These are phyloP conservation scores for Physella acuta DNA, from an alignment of 1,140 invertebrate genomes.

Conservation along the genomic window DNA sequence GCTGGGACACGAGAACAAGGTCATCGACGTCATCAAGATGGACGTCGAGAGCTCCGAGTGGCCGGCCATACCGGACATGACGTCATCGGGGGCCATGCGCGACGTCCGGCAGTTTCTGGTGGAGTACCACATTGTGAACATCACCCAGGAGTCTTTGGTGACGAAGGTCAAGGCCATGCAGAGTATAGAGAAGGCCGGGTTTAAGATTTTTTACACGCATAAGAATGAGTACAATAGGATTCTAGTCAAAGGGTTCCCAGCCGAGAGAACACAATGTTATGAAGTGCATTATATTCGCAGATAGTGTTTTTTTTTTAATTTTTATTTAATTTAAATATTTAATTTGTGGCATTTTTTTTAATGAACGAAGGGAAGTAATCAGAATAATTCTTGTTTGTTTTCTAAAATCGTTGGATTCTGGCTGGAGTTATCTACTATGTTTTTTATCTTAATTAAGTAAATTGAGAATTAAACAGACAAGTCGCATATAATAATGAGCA, in stretches of 20 bases:
- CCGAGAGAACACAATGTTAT: neutral
- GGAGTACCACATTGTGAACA: slow-evolving; percentile 3
- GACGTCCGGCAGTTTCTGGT: neutral
- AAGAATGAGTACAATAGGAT: neutral
- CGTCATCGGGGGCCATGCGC: neutral
- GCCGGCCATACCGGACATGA: neutral
- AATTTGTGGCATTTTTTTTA: too few species aligned
- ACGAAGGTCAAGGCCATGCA: neutral
- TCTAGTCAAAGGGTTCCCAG: neutral
- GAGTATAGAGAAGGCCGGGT: neutral
- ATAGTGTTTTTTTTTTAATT: neutral
- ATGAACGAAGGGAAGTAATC: too few species aligned
- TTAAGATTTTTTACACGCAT: neutral
- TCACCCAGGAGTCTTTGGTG: neutral
- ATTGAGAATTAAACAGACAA: too few species aligned
- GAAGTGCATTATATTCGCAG: slow-evolving; percentile 1
- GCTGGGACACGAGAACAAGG: neutral
- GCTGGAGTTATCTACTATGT: too few species aligned
- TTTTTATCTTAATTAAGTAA: too few species aligned
- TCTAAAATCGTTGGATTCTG: too few species aligned
- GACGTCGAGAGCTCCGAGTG: neutral
- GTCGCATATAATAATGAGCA: too few species aligned
- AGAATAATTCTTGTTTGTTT: too few species aligned
- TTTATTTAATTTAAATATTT: too few species aligned
- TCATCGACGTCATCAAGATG: too few species aligned